phyloP scores from a whole-genome alignment of 1,140 invertebrate genomes.

The Drosophila baimaii region DNA sequence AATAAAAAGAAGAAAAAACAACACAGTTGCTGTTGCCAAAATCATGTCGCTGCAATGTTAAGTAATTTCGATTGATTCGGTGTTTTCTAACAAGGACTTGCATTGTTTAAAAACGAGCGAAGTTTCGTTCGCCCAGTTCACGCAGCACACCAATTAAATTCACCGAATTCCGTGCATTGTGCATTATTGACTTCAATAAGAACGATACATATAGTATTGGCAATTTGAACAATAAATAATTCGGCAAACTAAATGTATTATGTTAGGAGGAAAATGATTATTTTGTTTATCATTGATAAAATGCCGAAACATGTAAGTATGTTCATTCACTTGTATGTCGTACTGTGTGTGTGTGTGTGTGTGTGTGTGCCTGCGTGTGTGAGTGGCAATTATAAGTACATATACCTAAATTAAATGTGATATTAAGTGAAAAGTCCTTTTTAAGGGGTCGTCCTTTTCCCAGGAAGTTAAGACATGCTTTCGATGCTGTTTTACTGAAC shows the following conservation, averaged over 20 bases:
- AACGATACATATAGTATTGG: slow-evolving; percentile 1
- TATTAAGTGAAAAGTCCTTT: slow-evolving; percentile 9
- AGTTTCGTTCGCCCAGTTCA: slow-evolving; percentile 1
- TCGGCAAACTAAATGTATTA: slow-evolving; percentile 29
- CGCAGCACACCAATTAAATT: slow-evolving; percentile 15
- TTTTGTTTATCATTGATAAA: slow-evolving; percentile 40
- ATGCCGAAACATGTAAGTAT: slow-evolving; percentile 37
- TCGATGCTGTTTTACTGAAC: not conserved
- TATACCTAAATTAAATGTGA: slow-evolving; percentile 21
- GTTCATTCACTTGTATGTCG: slow-evolving; percentile 14
- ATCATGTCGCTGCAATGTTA: slow-evolving; percentile 43
- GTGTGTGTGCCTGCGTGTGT: slow-evolving; percentile 8
- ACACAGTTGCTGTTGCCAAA: slow-evolving; percentile 27
- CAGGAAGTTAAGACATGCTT: not conserved
- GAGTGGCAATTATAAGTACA: slow-evolving; percentile 33
- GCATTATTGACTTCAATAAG: slow-evolving; percentile 10
- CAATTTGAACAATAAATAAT: slow-evolving; percentile 8
- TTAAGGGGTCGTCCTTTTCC: not conserved
- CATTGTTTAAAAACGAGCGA: slow-evolving; percentile 18
- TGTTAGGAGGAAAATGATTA: slow-evolving; percentile 25
- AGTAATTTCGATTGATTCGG: slow-evolving; percentile 37
- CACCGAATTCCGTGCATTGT: slow-evolving; percentile 23
- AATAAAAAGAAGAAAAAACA: slow-evolving; percentile 17
- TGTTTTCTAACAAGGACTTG: slow-evolving; percentile 28
- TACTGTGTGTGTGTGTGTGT: slow-evolving; percentile 8